Base-by-base conservation (phyloP, 2,888 invertebrate genomes). In the Zele albiditarsus region DNA sequence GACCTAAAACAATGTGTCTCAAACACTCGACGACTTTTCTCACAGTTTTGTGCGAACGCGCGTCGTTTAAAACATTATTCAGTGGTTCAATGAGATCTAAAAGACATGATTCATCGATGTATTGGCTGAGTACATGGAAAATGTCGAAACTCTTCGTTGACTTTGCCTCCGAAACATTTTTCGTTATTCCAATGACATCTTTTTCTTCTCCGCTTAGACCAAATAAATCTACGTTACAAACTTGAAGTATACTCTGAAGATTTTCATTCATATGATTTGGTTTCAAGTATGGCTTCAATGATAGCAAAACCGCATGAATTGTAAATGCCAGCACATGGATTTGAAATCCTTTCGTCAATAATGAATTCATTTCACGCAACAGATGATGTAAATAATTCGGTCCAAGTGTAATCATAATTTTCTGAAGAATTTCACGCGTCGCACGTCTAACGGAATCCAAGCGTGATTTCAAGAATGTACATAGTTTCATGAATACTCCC, bases 321-420 rank as follows among this genome's bases (percentile, higher is more conserved):
- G 98, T 97, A 77, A 94, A 97, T 3, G 95, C 95, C 71, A 99
- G 90, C 0, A 99, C 98, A 84, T 99, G 98, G 1, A 97, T 94
- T 91, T 98, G 98, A 87, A 95, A 99, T 14, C 99, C 99, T 85
- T 94, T 93, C 0, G 94, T 96, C 71, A 99, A 90, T 25, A 96
- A 90, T 4, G 94, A 90, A 46, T 94, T 93, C 87, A 99, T 92
- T 89, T 98, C 97, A 77, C 93, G 93, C 14, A 98, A 89, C 27
- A 98, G 89, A 82, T 94, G 91, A 8, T 93, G 92, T 77, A 99
- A 91, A 89, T 97, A 97, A 20, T 92, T 90, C 0, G 97, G 93
- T 0, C 98, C 98, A 10, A 99, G 91, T 0, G 95, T 93, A 0
- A 93, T 85, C 93, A 97, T 95, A 31, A 98, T 96, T 89, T 97